Percentiles rank a stretch among this genome's conserved stretches.
These are phyloP conservation scores for Florisuga fusca DNA, from an alignment of 2,797 vertebrate genomes.

Conservation along the genomic window DNA sequence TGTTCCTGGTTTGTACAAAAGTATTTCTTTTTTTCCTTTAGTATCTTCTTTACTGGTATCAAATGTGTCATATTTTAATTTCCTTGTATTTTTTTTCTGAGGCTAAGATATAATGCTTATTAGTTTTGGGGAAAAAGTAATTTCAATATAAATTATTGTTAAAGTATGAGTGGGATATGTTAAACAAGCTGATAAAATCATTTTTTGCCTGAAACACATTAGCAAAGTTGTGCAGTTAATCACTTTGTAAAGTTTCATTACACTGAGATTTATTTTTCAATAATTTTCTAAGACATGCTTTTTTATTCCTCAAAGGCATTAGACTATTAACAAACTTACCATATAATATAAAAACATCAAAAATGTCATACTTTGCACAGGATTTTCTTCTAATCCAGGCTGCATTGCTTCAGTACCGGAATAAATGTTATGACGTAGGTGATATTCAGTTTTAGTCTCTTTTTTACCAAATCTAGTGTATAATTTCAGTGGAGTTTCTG, in stretches of 20 bases:
- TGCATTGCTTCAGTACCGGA: background rate
- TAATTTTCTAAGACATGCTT: background rate
- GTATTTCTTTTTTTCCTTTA: background rate
- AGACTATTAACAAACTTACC: background rate
- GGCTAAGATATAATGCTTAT: conserved; percentile 42
- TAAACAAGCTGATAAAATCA: conserved; percentile 40
- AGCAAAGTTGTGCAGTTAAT: conserved; percentile 37
- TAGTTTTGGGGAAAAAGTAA: conserved; percentile 12
- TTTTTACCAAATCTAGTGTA: background rate
- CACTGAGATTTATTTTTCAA: conserved; percentile 39
- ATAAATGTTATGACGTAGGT: background rate
- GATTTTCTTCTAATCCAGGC: background rate
- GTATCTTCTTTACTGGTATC: background rate
- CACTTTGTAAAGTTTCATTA: conserved; percentile 49
- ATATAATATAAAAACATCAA: background rate
- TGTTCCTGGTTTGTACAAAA: background rate
- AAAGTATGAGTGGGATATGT: conserved; percentile 34
- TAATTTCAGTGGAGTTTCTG: background rate
- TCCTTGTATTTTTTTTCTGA: background rate
- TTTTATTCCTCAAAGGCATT: conserved; percentile 5
- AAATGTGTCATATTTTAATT: conserved; percentile 21
- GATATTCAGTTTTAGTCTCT: background rate
- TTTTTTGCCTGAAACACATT: background rate
- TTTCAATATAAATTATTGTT: conserved; percentile 40
- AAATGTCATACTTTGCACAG: background rate